A percentile compares a stretch with the other conserved stretches of the same genome.
Conservation (phyloP, 2,113 vertebrate genomes). For the Corynorhinus townsendii region DNA sequence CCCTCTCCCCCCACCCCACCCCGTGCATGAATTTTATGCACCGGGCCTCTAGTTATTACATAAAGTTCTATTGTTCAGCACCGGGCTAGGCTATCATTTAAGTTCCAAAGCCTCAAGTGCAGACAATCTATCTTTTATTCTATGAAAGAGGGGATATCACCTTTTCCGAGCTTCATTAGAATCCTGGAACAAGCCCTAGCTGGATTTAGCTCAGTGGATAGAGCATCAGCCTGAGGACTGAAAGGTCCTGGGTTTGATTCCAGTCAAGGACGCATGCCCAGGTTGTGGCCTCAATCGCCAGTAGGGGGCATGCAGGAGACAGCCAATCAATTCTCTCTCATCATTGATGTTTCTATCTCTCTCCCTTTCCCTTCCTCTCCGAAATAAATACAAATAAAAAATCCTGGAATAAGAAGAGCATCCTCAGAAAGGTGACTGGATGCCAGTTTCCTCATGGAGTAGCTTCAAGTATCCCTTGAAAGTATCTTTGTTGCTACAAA, state of each 20-base stretch:
- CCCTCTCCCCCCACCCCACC: no score
- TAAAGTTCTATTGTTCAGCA: not conserved
- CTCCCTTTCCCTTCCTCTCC: no score
- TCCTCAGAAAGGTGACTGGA: constrained; percentile 3
- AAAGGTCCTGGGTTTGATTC: no score
- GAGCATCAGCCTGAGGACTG: no score
- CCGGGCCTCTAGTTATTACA: not conserved
- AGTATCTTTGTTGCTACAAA: not conserved
- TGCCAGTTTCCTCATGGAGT: not conserved
- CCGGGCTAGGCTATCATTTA: not conserved
- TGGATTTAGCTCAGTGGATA: no score
- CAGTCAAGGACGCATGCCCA: no score
- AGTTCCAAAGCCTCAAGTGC: not conserved
- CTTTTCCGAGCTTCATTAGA: not conserved
- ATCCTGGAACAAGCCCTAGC: not conserved
- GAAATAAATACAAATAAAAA: not conserved
- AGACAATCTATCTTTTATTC: not conserved
- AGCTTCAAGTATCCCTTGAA: not conserved
- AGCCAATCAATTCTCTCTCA: no score
- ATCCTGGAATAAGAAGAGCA: not conserved
- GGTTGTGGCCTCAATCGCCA: no score
- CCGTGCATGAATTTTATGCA: no score
- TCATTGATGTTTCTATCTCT: no score
- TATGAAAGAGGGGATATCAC: not conserved
- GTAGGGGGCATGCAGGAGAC: no score